A percentile compares a stretch with the other conserved stretches of the same genome.
Conservation (phyloP, 1,140 invertebrate species). For the Aporrectodea caliginosa region DNA sequence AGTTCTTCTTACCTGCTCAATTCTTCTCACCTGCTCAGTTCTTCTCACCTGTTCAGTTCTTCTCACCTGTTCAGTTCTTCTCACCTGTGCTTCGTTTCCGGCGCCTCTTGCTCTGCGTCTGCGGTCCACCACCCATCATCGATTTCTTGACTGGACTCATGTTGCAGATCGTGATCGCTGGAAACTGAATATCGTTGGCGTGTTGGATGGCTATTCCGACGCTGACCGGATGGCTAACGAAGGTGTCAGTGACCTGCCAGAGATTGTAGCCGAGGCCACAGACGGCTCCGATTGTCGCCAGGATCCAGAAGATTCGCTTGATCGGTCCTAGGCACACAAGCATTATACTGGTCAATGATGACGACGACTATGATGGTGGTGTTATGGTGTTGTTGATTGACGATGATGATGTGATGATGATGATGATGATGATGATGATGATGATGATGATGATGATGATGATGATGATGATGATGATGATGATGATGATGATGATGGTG, state of each 20-base stretch:
- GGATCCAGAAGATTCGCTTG: slow-evolving; percentile 30
- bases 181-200: slow-evolving; percentile 22
- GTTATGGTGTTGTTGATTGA: no score
- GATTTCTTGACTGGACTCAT: slow-evolving; percentile 24
- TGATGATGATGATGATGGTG: no score
- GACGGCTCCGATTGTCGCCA: not conserved
- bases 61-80: no score
- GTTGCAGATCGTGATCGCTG: slow-evolving; percentile 25
- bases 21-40: no score
- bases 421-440: no score
- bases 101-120: not conserved
- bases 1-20: no score
- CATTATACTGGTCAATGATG: no score
- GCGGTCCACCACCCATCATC: not conserved
- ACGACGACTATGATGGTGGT: no score
- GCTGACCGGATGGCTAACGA: slow-evolving; percentile 22
- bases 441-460: no score
- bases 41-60: no score
- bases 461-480: no score
- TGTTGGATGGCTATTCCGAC: slow-evolving; percentile 23
- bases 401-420: no score
- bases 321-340: slow-evolving; percentile 30
- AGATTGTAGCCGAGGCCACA: slow-evolving; percentile 22
- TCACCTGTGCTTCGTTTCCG: not conserved
- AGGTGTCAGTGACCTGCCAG: slow-evolving; percentile 14